Evolutionary conservation across 2,888 invertebrate species (phyloP).

Genomic region (Coelinius sp.): DNA sequence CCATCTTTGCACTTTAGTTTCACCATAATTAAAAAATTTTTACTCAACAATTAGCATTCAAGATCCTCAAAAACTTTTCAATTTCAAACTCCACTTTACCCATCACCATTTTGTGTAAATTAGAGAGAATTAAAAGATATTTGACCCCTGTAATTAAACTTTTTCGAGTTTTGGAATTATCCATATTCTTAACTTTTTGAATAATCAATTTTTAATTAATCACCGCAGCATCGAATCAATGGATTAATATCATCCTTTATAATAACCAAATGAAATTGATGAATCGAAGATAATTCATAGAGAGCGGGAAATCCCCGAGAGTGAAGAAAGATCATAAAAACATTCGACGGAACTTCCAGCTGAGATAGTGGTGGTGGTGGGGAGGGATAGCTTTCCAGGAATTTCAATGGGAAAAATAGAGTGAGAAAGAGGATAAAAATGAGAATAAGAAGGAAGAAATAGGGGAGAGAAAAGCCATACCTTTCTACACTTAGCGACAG

Average conservation of each 20-base stretch:
- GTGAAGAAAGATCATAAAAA: slow-evolving; percentile 26
- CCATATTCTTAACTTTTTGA: neutral
- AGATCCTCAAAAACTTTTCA: neutral
- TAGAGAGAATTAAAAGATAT: neutral
- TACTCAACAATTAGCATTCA: neutral
- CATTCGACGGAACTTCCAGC: slow-evolving; percentile 39
- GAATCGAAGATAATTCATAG: neutral
- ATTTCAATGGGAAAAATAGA: slow-evolving; percentile 61
- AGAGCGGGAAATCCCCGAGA: slow-evolving; percentile 38
- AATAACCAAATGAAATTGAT: neutral
- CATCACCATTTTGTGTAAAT: neutral
- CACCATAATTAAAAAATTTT: slow-evolving; percentile 1
- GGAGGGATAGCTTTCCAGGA: slow-evolving; percentile 53
- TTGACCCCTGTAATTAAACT: too few species aligned
- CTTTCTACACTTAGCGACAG: slow-evolving; percentile 43
- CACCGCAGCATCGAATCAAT: too few species aligned
- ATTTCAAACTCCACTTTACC: neutral
- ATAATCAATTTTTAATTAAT: neutral
- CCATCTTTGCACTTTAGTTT: neutral
- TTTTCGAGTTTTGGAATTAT: too few species aligned
- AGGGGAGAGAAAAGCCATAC: slow-evolving; percentile 30
- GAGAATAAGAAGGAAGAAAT: slow-evolving; percentile 27
- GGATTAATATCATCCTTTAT: too few species aligned
- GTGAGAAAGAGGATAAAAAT: slow-evolving; percentile 44
- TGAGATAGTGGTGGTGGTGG: slow-evolving; percentile 34